Evolutionary conservation across 2,797 vertebrate species (phyloP).

Genomic region (Characodon lateralis): DNA sequence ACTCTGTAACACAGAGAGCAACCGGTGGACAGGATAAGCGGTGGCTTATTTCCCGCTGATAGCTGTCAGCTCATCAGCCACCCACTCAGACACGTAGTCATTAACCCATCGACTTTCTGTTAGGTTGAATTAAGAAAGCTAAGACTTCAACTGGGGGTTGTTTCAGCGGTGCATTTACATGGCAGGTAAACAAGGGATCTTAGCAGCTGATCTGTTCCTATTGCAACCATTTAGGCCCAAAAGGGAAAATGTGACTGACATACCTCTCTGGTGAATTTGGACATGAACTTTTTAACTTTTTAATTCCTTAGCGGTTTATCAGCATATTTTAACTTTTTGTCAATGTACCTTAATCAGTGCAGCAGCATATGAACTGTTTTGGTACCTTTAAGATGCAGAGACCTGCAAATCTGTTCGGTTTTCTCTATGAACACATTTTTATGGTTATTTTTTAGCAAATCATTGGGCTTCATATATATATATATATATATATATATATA

Average conservation of each 20-base stretch:
- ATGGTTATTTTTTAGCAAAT: neutral
- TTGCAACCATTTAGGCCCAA: neutral
- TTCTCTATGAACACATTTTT: neutral
- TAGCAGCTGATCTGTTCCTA: neutral
- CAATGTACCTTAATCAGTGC: neutral
- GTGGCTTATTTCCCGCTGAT: slow-evolving; percentile 70
- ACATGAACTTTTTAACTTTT: neutral
- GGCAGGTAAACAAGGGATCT: slow-evolving; percentile 12
- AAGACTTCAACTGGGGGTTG: slow-evolving; percentile 12
- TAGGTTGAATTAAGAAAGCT: slow-evolving; percentile 38
- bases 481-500: neutral
- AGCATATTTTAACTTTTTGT: slow-evolving; percentile 6
- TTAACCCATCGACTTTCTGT: slow-evolving; percentile 51
- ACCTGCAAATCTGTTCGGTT: neutral
- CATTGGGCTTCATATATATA: neutral
- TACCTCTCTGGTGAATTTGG: slow-evolving; percentile 1
- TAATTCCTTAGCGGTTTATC: neutral
- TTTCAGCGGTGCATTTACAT: slow-evolving; percentile 15
- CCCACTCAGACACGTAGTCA: slow-evolving; percentile 35
- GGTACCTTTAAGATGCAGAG: neutral
- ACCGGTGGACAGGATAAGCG: slow-evolving; percentile 59
- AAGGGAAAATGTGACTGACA: slow-evolving; percentile 19
- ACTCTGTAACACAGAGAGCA: slow-evolving; percentile 43
- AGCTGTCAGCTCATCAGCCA: slow-evolving; percentile 74
- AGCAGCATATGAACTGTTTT: neutral